Evolutionary conservation across 2,888 invertebrate species (phyloP).

Genomic region (Pachymerium ferrugineum): DNA sequence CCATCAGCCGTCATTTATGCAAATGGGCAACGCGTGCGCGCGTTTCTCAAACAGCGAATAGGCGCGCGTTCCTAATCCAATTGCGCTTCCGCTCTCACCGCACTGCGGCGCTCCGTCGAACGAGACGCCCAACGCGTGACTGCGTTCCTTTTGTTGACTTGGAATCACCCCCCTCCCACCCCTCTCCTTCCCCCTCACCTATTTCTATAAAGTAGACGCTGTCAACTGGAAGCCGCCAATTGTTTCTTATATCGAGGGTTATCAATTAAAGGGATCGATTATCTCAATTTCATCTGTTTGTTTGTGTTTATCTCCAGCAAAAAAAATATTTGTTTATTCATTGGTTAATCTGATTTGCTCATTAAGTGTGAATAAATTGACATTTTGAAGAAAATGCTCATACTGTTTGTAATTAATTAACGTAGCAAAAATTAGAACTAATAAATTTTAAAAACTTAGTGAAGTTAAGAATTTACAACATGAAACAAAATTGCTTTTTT

Average conservation of each 20-base stretch:
- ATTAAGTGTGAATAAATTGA: no score
- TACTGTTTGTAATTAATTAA: no score
- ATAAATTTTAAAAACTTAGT: no score
- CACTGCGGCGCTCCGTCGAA: slow-evolving; percentile 27
- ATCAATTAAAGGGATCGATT: slow-evolving; percentile 12
- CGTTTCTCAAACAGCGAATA: slow-evolving; percentile 27
- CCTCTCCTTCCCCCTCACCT: no score
- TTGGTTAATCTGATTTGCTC: no score
- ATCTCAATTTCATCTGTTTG: slow-evolving; percentile 5
- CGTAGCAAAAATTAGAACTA: no score
- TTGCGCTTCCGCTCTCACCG: slow-evolving; percentile 27
- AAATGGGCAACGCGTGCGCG: slow-evolving; percentile 24
- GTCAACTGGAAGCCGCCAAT: neutral
- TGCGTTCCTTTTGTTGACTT: slow-evolving; percentile 24
- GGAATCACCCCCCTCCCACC: neutral
- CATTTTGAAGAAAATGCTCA: no score
- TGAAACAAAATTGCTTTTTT: no score
- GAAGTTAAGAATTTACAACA: no score
- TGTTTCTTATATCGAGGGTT: neutral
- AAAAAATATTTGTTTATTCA: neutral
- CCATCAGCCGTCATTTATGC: slow-evolving; percentile 22
- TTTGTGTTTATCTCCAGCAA: neutral
- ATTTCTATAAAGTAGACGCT: slow-evolving; percentile 11
- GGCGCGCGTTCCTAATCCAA: slow-evolving; percentile 27
- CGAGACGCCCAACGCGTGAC: slow-evolving; percentile 27